Base-by-base conservation (phyloP, 1,140 invertebrate genomes). In the Lethocerus indicus region DNA sequence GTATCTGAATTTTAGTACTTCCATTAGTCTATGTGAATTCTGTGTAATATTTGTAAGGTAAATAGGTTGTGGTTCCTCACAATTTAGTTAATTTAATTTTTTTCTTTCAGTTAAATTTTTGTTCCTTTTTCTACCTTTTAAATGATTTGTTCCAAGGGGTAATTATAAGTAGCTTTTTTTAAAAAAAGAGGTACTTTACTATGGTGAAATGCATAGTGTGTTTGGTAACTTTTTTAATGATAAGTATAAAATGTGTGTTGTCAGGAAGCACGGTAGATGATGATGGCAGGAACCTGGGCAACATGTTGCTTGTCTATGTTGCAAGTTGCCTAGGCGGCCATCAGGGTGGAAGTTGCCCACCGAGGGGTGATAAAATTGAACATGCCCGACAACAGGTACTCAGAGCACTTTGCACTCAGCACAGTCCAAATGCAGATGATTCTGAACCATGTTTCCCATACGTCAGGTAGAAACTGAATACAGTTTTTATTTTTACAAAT, bases 261-360 rank as follows among this genome's bases (percentile, higher is more conserved):
- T n/a, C 58, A 27, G 45, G 49, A 41, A 41, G 44, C 49, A 42
- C 36, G 45, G 26, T 43, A 45, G 56, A 35, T 43, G 54, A 54
- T 53, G 41, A 57, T 60, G 29, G 53, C 62, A 45, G 62, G 58
- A 46, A 59, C 49, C 61, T 88, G 20, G 94, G 93, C 16, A 93
- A 93, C 58, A 88, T 90, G 57, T 67, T 98, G 47, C 65, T 98
- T 45, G 83, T 98, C 12, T 96, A 94, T 61, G 74, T 84, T 35
- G 92, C 89, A 47, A 93, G 91, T 60, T 96, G 92, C 62, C 70
- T 98, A 54, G 84, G 86, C 20, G 94, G 93, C 1, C 71, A 88
- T 50, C 82, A 82, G 2, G 96, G 92, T 70, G 92, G 87, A 2
- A 76, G 76, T 35, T 7, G 16, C 16, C 12, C 4, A 4, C 23